Evolutionary conservation across 1,140 invertebrate species (phyloP), one percentile per base, ranked within the genome.

Genomic region (Bombus balteatus): DNA sequence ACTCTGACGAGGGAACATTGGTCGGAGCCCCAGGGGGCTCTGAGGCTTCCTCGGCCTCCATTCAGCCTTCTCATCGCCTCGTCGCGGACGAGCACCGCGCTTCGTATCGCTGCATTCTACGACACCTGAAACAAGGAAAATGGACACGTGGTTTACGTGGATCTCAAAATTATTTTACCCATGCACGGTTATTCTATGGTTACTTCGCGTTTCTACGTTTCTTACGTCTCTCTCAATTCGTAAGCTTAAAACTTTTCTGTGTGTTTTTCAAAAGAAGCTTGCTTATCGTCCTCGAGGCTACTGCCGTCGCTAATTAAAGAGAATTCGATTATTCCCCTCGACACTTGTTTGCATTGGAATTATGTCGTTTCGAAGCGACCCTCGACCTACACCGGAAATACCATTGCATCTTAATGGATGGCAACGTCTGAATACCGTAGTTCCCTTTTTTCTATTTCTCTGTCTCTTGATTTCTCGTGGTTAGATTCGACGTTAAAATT

Each of bases 41-140:
- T 92, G 93, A 93, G 87, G 90, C 91, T 94, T 94, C 94, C 91
- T 95, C 94, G 92, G 94, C 91, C 93, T 95, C 94, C 94, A 94
- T 94, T 94, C 92, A 93, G 92, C 79, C 88, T 90, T 93, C 92
- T 94, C 94, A 95, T 94, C 91, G 93, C 92, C 92, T 94, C 90
- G 92, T 92, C 85, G 88, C 89, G 74, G 85, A 80, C 73, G 62
- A 82, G 85, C 84, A 76, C 82, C 90, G 89, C 87, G 86, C 90
- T 90, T 89, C 84, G 84, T 90, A 82, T 88, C 86, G 87, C 91
- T 71, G 85, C 92, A 93, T 93, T 87, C 92, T 92, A 93, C 28
- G 13, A 92, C 28, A 32, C 86, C 92, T 92, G 88, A 32, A 94
- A 93, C 87, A 91, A 57, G 78, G 81, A 83, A 39, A 57, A 37